These are phyloP conservation scores for Copidosoma floridanum DNA, from an alignment of 1,140 invertebrate genomes.

Conservation along the genomic window DNA sequence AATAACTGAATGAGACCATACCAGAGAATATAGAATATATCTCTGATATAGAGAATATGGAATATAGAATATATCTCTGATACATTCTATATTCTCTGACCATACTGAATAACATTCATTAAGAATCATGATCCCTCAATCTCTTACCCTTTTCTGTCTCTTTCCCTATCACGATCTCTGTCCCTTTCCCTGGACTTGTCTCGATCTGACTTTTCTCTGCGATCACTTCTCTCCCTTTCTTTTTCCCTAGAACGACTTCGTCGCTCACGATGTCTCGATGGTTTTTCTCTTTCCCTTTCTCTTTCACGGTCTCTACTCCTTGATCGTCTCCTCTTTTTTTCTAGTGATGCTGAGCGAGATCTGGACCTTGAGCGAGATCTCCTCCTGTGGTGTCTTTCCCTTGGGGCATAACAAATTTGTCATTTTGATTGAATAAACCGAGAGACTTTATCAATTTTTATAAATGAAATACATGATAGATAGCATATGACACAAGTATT, in stretches of 20 bases:
- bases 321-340: constrained; percentile 64
- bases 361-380: constrained; percentile 50
- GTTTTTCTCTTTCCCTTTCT: constrained; percentile 53
- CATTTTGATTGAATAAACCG: not conserved
- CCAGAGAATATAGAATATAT: too few relatives aligned
- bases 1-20: too few relatives aligned
- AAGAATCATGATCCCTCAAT: too few relatives aligned
- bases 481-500: too few relatives aligned
- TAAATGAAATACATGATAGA: not conserved
- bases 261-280: constrained; percentile 34
- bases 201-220: constrained; percentile 54
- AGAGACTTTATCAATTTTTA: not conserved
- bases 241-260: constrained; percentile 39
- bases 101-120: too few relatives aligned
- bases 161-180: constrained; percentile 46
- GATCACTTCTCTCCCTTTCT: constrained; percentile 51
- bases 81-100: too few relatives aligned
- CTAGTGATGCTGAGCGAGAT: constrained; percentile 59
- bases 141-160: constrained; percentile 32
- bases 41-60: too few relatives aligned
- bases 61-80: too few relatives aligned
- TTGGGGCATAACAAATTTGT: constrained; percentile 19
- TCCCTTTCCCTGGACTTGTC: constrained; percentile 50
- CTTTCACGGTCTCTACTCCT: constrained; percentile 63
- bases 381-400: constrained; percentile 51